Evolutionary conservation across 2,113 vertebrate species (phyloP).

Genomic region (Myanophis thanlyinensis): DNA sequence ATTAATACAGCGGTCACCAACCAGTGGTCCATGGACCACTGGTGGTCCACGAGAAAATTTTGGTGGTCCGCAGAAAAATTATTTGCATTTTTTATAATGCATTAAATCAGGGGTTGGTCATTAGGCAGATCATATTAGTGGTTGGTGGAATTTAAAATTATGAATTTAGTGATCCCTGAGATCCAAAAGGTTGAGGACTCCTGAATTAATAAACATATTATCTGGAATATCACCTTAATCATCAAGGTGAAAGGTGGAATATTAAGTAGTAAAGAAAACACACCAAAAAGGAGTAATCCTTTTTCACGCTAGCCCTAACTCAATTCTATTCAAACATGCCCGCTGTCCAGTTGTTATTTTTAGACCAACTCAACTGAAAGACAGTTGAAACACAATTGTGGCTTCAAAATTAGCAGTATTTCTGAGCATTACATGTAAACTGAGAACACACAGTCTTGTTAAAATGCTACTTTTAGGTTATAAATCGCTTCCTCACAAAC

Average conservation of each 20-base stretch:
- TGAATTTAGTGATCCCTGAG: too few species aligned
- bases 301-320: neutral
- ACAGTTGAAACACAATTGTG: conserved; percentile 12
- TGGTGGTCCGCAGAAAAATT: too few species aligned
- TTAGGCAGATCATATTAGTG: too few species aligned
- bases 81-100: too few species aligned
- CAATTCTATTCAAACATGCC: neutral
- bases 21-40: too few species aligned
- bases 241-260: neutral
- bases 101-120: too few species aligned
- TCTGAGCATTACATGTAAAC: conserved; percentile 26
- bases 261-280: neutral
- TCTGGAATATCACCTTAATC: neutral
- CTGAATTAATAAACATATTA: neutral
- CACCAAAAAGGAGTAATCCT: neutral
- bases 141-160: too few species aligned
- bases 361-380: neutral
- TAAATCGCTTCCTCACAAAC: conserved; percentile 60
- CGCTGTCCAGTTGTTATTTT: neutral
- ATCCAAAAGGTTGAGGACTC: too few species aligned
- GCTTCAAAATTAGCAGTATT: conserved; percentile 50
- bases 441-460: conserved; percentile 51
- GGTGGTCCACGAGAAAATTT: too few species aligned
- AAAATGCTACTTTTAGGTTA: conserved; percentile 54
- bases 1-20: too few species aligned